These are phyloP conservation scores for Agrotis segetum DNA, from an alignment of 2,888 invertebrate species.

Conservation along the genomic window DNA sequence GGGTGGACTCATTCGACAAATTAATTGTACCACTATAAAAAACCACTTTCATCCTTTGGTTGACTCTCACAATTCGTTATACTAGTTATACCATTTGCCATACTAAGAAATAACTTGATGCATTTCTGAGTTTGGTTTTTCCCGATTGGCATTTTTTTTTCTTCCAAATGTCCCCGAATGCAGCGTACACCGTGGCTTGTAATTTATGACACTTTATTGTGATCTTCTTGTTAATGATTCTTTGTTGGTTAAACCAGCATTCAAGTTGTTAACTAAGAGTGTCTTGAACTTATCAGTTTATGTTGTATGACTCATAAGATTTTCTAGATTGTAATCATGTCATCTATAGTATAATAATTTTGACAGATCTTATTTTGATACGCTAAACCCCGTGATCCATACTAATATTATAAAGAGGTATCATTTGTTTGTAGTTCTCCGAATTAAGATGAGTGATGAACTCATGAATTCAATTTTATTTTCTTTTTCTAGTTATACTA, in stretches of 20 bases:
- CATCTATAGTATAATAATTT: too few species aligned
- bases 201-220: constrained; percentile 37
- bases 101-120: neutral
- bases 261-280: neutral
- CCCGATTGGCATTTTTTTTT: neutral
- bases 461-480: too few species aligned
- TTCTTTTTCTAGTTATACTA: too few species aligned
- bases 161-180: neutral
- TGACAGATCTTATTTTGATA: neutral
- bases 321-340: neutral
- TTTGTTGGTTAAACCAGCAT: neutral
- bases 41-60: too few species aligned
- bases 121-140: constrained; percentile 1
- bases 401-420: too few species aligned
- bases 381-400: too few species aligned
- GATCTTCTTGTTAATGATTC: neutral
- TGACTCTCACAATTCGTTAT: too few species aligned
- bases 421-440: too few species aligned
- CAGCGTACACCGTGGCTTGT: constrained; percentile 7
- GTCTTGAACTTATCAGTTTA: neutral
- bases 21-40: too few species aligned
- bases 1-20: too few species aligned
- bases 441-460: too few species aligned
- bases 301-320: constrained; percentile 15
- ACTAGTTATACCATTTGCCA: neutral